A percentile compares a stretch with the other conserved stretches of the same genome.
Conservation (phyloP, 1,140 invertebrate genomes). For the Onthophagus taurus region DNA sequence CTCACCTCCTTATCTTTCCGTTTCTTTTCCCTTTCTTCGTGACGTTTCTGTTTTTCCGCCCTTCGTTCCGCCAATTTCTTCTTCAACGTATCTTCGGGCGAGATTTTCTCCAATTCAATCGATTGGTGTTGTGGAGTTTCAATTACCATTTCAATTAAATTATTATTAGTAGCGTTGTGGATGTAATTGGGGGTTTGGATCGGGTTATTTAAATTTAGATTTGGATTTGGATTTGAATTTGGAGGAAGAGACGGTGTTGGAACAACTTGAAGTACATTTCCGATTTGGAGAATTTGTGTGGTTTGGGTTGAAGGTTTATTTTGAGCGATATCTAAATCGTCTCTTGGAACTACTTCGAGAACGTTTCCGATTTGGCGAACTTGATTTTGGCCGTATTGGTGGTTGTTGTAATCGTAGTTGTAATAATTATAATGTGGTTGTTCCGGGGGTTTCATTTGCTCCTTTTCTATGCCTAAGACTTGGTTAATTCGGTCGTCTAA, state of each 20-base stretch:
- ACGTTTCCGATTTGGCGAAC: slow-evolving; percentile 45
- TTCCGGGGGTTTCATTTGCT: slow-evolving; percentile 8
- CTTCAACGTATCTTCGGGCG: slow-evolving; percentile 7
- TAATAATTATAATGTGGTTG: too few relatives aligned
- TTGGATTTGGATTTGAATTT: background rate
- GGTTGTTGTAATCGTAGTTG: slow-evolving; percentile 11
- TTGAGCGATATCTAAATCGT: slow-evolving; percentile 10
- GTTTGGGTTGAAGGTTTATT: background rate
- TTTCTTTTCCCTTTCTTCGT: slow-evolving; percentile 28
- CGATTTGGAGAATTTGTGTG: slow-evolving; percentile 40
- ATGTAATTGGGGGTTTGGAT: background rate
- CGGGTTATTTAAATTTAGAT: too few relatives aligned
- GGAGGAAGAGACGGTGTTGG: slow-evolving; percentile 24
- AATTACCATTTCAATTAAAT: too few relatives aligned
- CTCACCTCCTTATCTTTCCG: slow-evolving; percentile 35
- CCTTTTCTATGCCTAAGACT: slow-evolving; percentile 25
- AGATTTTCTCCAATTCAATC: slow-evolving; percentile 4
- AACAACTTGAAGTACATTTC: slow-evolving; percentile 50
- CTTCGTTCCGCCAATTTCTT: slow-evolving; percentile 26
- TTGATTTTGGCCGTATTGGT: slow-evolving; percentile 11
- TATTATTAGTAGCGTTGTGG: too few relatives aligned
- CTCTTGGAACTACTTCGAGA: slow-evolving; percentile 44
- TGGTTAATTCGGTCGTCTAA: slow-evolving; percentile 33
- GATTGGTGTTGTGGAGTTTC: too few relatives aligned
- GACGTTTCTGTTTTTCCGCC: slow-evolving; percentile 29